These are phyloP conservation scores for Hylaea fasciaria DNA, from an alignment of 2,888 invertebrate genomes.

Conservation along the genomic window DNA sequence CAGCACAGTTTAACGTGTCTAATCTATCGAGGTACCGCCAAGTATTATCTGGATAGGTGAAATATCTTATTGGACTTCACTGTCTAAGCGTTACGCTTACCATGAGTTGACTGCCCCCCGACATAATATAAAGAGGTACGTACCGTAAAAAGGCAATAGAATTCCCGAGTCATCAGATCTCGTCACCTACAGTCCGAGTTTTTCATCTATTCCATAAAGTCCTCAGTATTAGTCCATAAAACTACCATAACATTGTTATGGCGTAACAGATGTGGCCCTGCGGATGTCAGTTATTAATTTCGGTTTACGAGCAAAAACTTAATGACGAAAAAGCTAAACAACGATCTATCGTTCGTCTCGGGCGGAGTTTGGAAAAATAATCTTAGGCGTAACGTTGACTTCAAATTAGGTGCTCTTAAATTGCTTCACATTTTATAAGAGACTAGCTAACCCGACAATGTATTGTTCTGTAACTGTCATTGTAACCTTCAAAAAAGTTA, in stretches of 20 bases:
- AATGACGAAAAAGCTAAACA: constrained; percentile 38
- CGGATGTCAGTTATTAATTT: constrained; percentile 49
- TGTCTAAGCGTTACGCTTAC: no score
- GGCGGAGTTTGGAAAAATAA: constrained; percentile 2
- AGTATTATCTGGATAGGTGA: no score
- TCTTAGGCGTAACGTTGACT: constrained; percentile 11
- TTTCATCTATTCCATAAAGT: constrained; percentile 42
- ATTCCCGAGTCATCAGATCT: neutral
- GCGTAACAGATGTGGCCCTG: constrained; percentile 48
- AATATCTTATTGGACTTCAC: no score
- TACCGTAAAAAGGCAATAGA: neutral
- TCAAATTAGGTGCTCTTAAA: constrained; percentile 19
- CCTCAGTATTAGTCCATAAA: constrained; percentile 46
- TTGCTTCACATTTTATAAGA: neutral
- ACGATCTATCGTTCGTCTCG: constrained; percentile 22
- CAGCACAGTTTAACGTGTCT: no score
- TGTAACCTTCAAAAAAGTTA: no score
- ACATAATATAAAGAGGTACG: neutral
- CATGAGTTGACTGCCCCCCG: no score
- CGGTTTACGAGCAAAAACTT: constrained; percentile 48
- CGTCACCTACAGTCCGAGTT: constrained; percentile 1
- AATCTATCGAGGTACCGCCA: no score
- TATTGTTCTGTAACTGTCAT: no score
- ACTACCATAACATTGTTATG: constrained; percentile 46
- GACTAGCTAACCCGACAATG: no score